Percentiles rank a stretch among this genome's conserved stretches.
Evolutionary conservation across 2,797 vertebrate genomes (phyloP).

Genomic region (Hippoglossus hippoglossus): DNA sequence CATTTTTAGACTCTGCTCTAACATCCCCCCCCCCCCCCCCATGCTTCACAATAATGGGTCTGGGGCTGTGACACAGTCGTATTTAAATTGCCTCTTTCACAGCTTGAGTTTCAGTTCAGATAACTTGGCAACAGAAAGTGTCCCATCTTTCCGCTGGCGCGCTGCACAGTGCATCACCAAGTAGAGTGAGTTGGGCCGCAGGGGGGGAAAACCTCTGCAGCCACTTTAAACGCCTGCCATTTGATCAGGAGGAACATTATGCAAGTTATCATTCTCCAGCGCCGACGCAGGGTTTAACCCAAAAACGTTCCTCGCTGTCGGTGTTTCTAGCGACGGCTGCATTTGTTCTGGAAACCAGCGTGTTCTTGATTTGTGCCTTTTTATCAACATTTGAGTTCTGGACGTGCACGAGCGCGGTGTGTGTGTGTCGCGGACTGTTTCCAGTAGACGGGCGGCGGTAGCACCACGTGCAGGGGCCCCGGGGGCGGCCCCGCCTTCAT

Average conservation of each 20-base stretch:
- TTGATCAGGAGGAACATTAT: slow-evolving; percentile 56
- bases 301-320: slow-evolving; percentile 55
- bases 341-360: slow-evolving; percentile 51
- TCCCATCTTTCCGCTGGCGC: not conserved
- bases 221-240: slow-evolving; percentile 20
- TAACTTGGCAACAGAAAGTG: slow-evolving; percentile 1
- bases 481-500: slow-evolving; percentile 53
- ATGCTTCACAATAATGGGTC: slow-evolving; percentile 43
- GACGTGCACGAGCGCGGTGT: slow-evolving; percentile 42
- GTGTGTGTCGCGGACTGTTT: slow-evolving; percentile 42
- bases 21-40: slow-evolving; percentile 37
- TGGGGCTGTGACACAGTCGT: slow-evolving; percentile 43
- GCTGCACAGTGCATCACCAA: not conserved
- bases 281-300: slow-evolving; percentile 44
- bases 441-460: slow-evolving; percentile 36
- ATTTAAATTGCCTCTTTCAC: slow-evolving; percentile 53
- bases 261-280: slow-evolving; percentile 52
- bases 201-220: slow-evolving; percentile 40
- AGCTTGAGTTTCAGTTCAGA: slow-evolving; percentile 41
- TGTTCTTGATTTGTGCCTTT: slow-evolving; percentile 82
- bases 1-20: slow-evolving; percentile 42
- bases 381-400: slow-evolving; percentile 60
- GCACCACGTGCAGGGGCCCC: slow-evolving; percentile 13
- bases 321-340: slow-evolving; percentile 36
- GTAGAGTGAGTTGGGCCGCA: slow-evolving; percentile 32